Base-by-base conservation (phyloP, 1,140 invertebrate species). In the Mylabris phalerata region DNA sequence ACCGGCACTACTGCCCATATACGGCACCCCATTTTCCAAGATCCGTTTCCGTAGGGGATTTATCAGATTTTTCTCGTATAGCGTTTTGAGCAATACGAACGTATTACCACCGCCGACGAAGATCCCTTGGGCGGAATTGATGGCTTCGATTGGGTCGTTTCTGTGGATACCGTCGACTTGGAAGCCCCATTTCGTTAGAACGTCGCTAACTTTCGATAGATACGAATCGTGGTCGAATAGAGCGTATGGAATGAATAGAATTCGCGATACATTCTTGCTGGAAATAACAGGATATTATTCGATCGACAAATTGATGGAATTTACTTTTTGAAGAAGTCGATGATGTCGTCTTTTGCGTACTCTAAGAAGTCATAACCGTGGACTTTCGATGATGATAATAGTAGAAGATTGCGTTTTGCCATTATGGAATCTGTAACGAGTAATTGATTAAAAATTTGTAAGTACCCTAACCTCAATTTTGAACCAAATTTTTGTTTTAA, bases 71-170 rank as follows among this genome's bases (percentile, higher is more conserved):
- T 83, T 74, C 45, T 88, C 83, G 74, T 90, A 88, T 2, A 91
- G 72, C 19, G 76, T 77, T 70, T 86, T 87, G 5, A 92, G 72
- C 38, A 92, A 74, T 27, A 83, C 75, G 71, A 92, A 92, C 9
- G 88, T 90, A 71, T 92, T 92, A 47, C 89, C 89, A 55, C 89
- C 89, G n/a, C 88, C 88, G 57, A 91, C 76, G 73, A 87, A 90
- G 57, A 90, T 83, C 39, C 84, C 84, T 76, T 89, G 72, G 1
- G 86, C 83, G 10, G 77, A 71, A 48, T 79, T 75, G 1, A 90
- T 73, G 13, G 84, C 84, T 52, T 75, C 67, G 2, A 73, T 61
- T 19, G 81, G 79, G 10, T 71, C 44, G 40, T 73, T 76, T 44
- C 78, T 76, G 70, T 90, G 87, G 46, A 89, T 78, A 9, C 87